These are phyloP conservation scores for Maniola hyperantus DNA, from an alignment of 2,888 invertebrate species.

Conservation along the genomic window DNA sequence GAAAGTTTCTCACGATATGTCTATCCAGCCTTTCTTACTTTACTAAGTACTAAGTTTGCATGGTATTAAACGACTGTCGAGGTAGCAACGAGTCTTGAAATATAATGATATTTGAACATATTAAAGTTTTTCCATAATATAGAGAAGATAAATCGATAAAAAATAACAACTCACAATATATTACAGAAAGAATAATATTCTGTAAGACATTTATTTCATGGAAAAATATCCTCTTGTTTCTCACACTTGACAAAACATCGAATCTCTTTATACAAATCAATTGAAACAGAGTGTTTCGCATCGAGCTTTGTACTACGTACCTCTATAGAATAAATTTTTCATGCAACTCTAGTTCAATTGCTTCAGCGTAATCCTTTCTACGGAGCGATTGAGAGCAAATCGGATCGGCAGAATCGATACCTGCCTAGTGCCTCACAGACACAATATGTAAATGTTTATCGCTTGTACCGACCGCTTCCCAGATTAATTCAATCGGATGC, in stretches of 20 bases:
- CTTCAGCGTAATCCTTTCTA: constrained; percentile 39
- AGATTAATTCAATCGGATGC: constrained; percentile 77
- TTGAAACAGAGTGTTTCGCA: constrained; percentile 16
- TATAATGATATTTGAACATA: too few relatives aligned
- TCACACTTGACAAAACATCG: neutral
- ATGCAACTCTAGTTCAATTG: constrained; percentile 29
- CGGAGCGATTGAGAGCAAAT: constrained; percentile 38
- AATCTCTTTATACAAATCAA: constrained; percentile 15
- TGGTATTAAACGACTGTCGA: too few relatives aligned
- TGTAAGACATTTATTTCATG: neutral
- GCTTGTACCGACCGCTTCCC: constrained; percentile 51
- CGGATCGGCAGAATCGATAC: constrained; percentile 43
- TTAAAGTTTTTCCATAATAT: too few relatives aligned
- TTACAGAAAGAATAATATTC: too few relatives aligned
- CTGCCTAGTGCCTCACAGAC: constrained; percentile 37
- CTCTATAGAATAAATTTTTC: constrained; percentile 29
- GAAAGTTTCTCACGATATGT: neutral
- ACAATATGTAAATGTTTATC: constrained; percentile 52
- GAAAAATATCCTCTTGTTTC: neutral
- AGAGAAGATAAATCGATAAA: too few relatives aligned
- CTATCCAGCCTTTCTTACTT: too few relatives aligned
- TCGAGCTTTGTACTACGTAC: constrained; percentile 4
- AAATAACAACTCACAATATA: too few relatives aligned
- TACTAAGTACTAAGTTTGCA: too few relatives aligned
- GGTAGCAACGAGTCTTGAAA: too few relatives aligned